These are phyloP conservation scores for Leucophenga varia DNA, from an alignment of 1,140 invertebrate genomes.

Conservation along the genomic window DNA sequence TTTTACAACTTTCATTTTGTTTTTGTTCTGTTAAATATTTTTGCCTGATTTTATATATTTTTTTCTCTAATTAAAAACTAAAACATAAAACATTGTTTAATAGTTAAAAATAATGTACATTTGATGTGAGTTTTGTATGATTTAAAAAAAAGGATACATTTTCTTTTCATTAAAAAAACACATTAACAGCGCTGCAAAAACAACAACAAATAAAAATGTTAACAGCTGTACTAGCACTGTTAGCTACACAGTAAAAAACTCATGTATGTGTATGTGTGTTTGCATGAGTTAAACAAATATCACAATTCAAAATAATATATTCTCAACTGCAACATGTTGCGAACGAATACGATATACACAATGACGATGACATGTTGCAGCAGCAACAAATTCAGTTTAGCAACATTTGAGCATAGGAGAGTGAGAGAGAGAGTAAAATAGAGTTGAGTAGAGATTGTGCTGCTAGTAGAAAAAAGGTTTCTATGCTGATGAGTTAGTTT, in stretches of 20 bases:
- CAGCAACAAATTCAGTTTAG: slow-evolving; percentile 4
- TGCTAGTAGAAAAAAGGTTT: no score
- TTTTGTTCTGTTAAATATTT: background rate
- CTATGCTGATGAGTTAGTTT: no score
- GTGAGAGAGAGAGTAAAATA: no score
- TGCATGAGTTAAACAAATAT: slow-evolving; percentile 49
- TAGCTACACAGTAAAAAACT: no score
- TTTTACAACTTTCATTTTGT: background rate
- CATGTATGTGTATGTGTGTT: slow-evolving; percentile 21
- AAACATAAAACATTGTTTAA: slow-evolving; percentile 14
- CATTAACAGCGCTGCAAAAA: no score
- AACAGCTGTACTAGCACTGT: no score
- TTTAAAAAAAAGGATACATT: no score
- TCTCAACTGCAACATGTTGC: slow-evolving; percentile 41
- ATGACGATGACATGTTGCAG: slow-evolving; percentile 2
- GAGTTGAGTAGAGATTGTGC: no score
- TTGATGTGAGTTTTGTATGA: background rate
- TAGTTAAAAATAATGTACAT: slow-evolving; percentile 8
- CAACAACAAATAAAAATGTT: no score
- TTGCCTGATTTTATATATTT: slow-evolving; percentile 2
- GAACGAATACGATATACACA: no score
- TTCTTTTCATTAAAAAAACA: no score
- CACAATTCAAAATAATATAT: slow-evolving; percentile 53
- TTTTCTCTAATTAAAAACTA: slow-evolving; percentile 12
- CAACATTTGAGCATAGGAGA: no score